phyloP scores from a whole-genome alignment of 1,140 invertebrate species.

The Alviniconcha marisindica region DNA sequence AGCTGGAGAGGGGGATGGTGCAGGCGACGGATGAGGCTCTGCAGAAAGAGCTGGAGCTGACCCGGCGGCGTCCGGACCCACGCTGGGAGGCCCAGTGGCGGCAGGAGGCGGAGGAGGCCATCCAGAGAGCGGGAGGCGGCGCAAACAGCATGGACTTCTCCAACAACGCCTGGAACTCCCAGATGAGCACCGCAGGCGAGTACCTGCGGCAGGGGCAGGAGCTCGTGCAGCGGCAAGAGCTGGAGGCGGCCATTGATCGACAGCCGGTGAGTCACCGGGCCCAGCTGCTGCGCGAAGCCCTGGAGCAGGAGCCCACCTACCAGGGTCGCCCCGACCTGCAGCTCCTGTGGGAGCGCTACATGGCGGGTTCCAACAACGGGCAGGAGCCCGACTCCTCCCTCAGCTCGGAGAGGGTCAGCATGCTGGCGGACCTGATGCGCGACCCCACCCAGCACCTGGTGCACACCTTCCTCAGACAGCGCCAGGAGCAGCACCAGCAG shows the following conservation, averaged over 20 bases:
- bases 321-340: slow-evolving; percentile 60
- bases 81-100: neutral
- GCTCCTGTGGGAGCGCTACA: slow-evolving; percentile 66
- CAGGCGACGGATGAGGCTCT: neutral
- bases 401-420: slow-evolving; percentile 58
- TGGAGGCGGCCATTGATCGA: slow-evolving; percentile 51
- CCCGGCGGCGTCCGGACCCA: neutral
- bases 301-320: slow-evolving; percentile 54
- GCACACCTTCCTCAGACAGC: slow-evolving; percentile 38
- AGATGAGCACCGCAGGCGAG: neutral
- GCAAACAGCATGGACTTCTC: too few species aligned
- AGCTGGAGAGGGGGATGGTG: neutral
- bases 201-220: neutral
- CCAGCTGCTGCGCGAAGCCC: slow-evolving; percentile 56
- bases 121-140: neutral
- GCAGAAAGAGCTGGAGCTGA: neutral
- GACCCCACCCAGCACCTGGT: slow-evolving; percentile 45
- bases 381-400: slow-evolving; percentile 56
- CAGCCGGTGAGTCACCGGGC: slow-evolving; percentile 59
- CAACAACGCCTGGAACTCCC: neutral
- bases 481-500: slow-evolving; percentile 37
- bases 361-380: slow-evolving; percentile 56
- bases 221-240: slow-evolving; percentile 15
- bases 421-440: slow-evolving; percentile 57
- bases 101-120: slow-evolving; percentile 19